Base-by-base conservation (phyloP, 2,113 vertebrate species). In the Sinosuthora webbiana region DNA sequence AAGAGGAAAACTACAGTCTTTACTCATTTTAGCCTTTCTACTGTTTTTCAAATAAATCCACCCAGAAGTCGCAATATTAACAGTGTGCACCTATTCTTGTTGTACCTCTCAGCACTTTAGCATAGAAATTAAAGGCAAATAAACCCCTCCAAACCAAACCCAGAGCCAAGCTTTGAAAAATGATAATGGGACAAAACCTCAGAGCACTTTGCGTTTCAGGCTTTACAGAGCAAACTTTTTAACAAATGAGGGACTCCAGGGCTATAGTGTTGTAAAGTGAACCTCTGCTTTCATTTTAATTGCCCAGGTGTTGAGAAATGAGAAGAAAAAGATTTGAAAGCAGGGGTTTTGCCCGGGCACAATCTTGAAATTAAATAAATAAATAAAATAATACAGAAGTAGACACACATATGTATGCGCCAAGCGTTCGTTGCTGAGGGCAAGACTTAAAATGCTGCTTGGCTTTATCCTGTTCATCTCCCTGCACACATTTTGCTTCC, bases 1-100 rank as follows among this genome's bases (percentile, higher is more conserved):
- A 97, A 97, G 96, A 94, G 63, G 85, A 95, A 97, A 97, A 95
- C 44, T 35, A 89, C 28, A 80, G 63, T 94, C 82, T 94, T 93
- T 95, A 95, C 65, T 96, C 80, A 87, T 94, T 97, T 87, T 94
- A 93, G 86, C 56, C 44, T 84, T 94, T 96, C 86, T 94, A 19
- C 55, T 56, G 89, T 77, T 97, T 96, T 87, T 94, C 74, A 95
- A 75, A 92, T 94, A 93, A 94, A 90, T 67, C 81, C 70, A 47
- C 35, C 45, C 85, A 92, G 77, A 95, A 95, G 49, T 83, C 3
- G 5, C 87, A 82, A 80, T 94, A 75, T 92, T 91, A 86, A 88
- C 90, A 80, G 87, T 1, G 17, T 95, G 74, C 86, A 35, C 49
- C 93, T 94, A 89, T 97, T 95, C 59, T 76, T 85, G 55, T 80